Evolutionary conservation across 92 coral and sea anemone species (phyloP), one percentile per base, ranked within the genome.

Genomic region (Epizoanthus stellaris): DNA sequence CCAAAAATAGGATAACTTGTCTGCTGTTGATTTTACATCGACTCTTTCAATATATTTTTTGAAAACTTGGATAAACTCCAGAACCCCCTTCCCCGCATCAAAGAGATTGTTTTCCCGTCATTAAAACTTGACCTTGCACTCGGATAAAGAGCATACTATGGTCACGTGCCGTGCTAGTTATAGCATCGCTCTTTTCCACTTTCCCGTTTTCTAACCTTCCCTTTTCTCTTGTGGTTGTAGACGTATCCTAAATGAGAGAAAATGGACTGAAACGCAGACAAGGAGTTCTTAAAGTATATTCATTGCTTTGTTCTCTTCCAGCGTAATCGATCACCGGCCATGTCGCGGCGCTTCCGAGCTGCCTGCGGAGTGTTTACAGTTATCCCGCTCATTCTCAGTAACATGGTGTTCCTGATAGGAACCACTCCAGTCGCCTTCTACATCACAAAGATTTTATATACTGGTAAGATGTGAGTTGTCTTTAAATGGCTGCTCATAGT

Each of bases 261-360:
- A 45, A 71, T 40, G 19, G 73, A 77, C 49, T 6, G 21, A 16
- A 71, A 71, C 76, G n/a, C 16, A 49, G 4, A 73, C 20, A 20
- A 30, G 30, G 4, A 34, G 13, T 4, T 45, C 75, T 30, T 11
- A 39, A 42, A 15, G 52, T 47, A 30, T 34, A 43, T 7, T 5
- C 4, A 5, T 13, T 74, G 6, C 4, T 34, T 30, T 39, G 58
- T 40, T 73, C 25, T 80, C 38, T 66, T 67, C 64, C 60, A 92
- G 95, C 85, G 86, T n/a, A 76, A 81, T 72, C 90, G 91, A 57
- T 96, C 98, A 5, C 91, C 92, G 38, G 92, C 92, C 70, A 90
- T 88, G 75, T 86, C 92, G 34, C 98, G 98, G 76, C 95, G 98
- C 14, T 54, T 94, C 53, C 96, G 94, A 25, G 99, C 97, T 73